Percentiles rank a stretch among this genome's conserved stretches.
Conservation (phyloP, 1,140 invertebrate species). For the Trachymyrmex septentrionalis region DNA sequence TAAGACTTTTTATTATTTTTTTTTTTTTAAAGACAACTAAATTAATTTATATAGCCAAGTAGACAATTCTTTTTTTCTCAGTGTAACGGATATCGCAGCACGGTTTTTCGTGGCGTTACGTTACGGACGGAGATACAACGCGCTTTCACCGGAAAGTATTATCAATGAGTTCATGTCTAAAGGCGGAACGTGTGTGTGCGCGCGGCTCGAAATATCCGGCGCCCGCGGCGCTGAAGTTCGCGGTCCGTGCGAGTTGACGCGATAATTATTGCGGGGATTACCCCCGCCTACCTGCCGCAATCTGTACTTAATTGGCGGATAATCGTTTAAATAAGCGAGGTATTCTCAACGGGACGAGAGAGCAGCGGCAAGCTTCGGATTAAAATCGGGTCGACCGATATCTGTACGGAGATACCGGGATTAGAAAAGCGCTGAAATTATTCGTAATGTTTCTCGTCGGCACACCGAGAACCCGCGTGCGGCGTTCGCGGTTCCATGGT, state of each 20-base stretch:
- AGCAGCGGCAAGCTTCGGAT: no score
- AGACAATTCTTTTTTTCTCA: no score
- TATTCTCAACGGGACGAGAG: slow-evolving; percentile 14
- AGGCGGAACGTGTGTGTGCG: slow-evolving; percentile 14
- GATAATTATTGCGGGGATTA: slow-evolving; percentile 45
- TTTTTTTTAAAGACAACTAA: no score
- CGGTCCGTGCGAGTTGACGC: slow-evolving; percentile 24
- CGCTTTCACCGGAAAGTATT: slow-evolving; percentile 58
- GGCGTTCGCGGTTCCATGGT: slow-evolving; percentile 23
- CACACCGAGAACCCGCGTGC: background rate
- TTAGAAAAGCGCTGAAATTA: slow-evolving; percentile 41
- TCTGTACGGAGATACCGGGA: background rate
- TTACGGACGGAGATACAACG: slow-evolving; percentile 20
- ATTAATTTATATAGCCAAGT: no score
- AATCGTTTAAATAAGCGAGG: slow-evolving; percentile 24
- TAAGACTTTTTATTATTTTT: no score
- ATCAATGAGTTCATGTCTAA: slow-evolving; percentile 65
- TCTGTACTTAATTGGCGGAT: slow-evolving; percentile 25
- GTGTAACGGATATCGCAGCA: slow-evolving; percentile 34
- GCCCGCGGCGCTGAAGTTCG: slow-evolving; percentile 38
- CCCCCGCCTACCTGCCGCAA: slow-evolving; percentile 16
- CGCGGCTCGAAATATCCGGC: slow-evolving; percentile 56
- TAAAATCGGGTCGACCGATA: slow-evolving; percentile 10
- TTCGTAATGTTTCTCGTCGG: slow-evolving; percentile 9
- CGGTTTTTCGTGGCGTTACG: slow-evolving; percentile 9